Base-by-base conservation (phyloP, 2,888 invertebrate genomes). In the Hypomecis atomaria region DNA sequence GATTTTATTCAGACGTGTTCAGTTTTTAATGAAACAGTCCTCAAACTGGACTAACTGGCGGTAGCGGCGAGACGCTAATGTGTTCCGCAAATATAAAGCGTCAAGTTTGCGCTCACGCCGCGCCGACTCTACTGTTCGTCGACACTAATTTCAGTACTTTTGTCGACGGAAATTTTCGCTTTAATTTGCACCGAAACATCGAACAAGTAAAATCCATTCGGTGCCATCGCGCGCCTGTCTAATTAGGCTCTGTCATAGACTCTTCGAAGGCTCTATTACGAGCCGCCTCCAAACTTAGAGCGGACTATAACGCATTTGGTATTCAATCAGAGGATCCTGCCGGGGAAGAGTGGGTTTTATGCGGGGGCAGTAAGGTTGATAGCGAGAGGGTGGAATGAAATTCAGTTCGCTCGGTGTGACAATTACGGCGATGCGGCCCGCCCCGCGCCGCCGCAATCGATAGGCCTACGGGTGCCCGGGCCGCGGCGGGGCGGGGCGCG, bases 361-460 rank as follows among this genome's bases (percentile, higher is more conserved):
- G 77, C 74, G 79, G 74, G 81, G 79, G 88, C 74, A 81, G 80
- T 87, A 91, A 89, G 85, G 92, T 89, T 82, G 88, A 87, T 86
- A 87, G 82, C 81, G 81, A 70, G 79, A 78, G 87, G 86, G 81
- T 79, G 80, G 86, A 86, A 83, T 78, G 79, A 83, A 85, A 86
- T 85, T 85, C 83, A 86, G 86, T 81, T 88, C 83, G 86, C 86
- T 90, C 87, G 84, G 88, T 90, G 92, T 92, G 92, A 92, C 92
- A 92, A 92, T 92, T 92, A 92, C 89, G 89, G 85, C 89, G 88
- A 86, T 89, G 88, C 88, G 88, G 90, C 89, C 88, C 89, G 89
- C 90, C 88, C 91, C 95, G 82, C 95, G 81, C 94, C 94, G 87
- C 90, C 95, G 87, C 95, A 95, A 89, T 95, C 95, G 74, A 95